Percentiles rank a stretch among this genome's conserved stretches.
phyloP scores from a whole-genome alignment of 2,888 invertebrate genomes.

The Gonocerus acuteangulatus region DNA sequence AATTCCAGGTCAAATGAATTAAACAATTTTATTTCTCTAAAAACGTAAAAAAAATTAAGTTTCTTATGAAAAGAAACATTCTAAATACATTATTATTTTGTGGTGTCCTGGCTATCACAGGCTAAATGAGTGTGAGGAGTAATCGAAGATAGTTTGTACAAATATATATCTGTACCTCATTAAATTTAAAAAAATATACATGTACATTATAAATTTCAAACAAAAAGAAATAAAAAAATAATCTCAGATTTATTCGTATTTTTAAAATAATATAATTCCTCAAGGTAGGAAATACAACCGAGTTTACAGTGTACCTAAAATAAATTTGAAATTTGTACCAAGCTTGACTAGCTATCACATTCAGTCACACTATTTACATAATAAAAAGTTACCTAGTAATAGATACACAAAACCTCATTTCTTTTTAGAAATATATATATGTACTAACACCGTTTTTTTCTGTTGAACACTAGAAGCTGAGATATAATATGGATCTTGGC shows the following conservation, averaged over 20 bases:
- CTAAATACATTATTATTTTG: too few species aligned
- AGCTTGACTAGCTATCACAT: conserved; percentile 11
- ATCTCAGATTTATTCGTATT: too few species aligned
- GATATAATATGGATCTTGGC: not conserved
- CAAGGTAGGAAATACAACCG: not conserved
- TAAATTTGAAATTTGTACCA: conserved; percentile 9
- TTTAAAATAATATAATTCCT: too few species aligned
- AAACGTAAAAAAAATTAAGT: too few species aligned
- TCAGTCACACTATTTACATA: conserved; percentile 4
- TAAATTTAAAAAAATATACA: not conserved
- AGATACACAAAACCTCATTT: too few species aligned
- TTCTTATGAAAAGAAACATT: too few species aligned
- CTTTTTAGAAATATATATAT: too few species aligned
- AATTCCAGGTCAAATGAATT: too few species aligned
- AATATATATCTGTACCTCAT: not conserved
- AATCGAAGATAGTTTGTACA: not conserved
- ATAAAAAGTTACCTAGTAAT: not conserved
- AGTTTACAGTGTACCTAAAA: not conserved
- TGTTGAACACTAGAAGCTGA: not conserved
- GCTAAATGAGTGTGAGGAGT: not conserved
- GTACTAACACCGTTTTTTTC: too few species aligned
- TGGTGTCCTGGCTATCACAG: conserved; percentile 17
- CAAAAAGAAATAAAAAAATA: too few species aligned
- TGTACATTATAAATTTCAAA: not conserved
- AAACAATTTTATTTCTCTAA: too few species aligned